A percentile compares a stretch with the other conserved stretches of the same genome.
Evolutionary conservation across 2,113 vertebrate species (phyloP).

Genomic region (Xenopus laevis): DNA sequence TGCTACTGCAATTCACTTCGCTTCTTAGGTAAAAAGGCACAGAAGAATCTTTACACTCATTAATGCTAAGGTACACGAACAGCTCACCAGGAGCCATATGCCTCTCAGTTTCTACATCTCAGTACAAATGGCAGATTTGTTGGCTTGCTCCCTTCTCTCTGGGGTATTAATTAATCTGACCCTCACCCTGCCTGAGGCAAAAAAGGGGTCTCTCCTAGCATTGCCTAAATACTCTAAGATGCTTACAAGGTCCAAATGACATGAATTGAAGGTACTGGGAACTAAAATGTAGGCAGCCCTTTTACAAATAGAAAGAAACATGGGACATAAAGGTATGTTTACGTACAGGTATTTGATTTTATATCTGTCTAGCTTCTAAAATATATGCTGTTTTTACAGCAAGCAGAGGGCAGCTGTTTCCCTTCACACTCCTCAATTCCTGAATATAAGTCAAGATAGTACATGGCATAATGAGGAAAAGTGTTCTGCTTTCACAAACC

Average conservation of each 20-base stretch:
- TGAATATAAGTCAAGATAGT: too few species aligned
- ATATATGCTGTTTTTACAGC: too few species aligned
- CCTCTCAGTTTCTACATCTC: background rate
- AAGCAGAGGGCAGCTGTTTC: too few species aligned
- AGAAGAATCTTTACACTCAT: too few species aligned
- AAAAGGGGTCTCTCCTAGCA: background rate
- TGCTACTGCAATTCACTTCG: too few species aligned
- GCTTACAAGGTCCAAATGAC: background rate
- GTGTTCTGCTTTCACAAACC: too few species aligned
- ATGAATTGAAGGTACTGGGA: background rate
- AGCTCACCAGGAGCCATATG: background rate
- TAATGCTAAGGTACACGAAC: background rate
- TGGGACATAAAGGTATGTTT: too few species aligned
- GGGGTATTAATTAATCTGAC: slow-evolving; percentile 5
- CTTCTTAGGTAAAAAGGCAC: too few species aligned
- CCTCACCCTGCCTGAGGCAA: background rate
- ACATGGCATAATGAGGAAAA: too few species aligned
- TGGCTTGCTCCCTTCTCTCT: background rate
- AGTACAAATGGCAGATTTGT: background rate
- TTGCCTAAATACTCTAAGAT: background rate
- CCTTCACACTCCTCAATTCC: too few species aligned
- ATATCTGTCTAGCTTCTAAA: background rate
- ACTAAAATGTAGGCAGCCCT: background rate
- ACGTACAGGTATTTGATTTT: too few species aligned
- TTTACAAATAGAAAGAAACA: too few species aligned